Evolutionary conservation across 2,113 vertebrate genomes (phyloP).

Genomic region (Toxotes jaculatrix): DNA sequence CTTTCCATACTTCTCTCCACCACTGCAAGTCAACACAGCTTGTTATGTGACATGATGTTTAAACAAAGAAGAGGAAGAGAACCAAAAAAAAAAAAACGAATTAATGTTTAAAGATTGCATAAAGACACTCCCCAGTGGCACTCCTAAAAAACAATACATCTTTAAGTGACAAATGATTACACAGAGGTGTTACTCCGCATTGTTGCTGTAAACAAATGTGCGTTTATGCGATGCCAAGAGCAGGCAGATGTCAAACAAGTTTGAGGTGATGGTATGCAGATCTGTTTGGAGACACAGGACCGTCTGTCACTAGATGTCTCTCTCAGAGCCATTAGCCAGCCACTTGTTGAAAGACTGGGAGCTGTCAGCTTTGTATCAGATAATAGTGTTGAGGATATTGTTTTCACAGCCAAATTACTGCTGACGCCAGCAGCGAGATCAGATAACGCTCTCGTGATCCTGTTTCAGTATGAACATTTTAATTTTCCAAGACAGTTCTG

Average conservation of each 20-base stretch:
- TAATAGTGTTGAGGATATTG: slow-evolving; percentile 68
- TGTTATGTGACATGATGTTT: slow-evolving; percentile 31
- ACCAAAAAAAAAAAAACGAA: background rate
- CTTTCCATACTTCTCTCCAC: slow-evolving; percentile 66
- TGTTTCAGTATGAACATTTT: slow-evolving; percentile 44
- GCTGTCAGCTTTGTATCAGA: slow-evolving; percentile 76
- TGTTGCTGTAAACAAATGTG: slow-evolving; percentile 69
- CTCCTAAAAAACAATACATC: slow-evolving; percentile 29
- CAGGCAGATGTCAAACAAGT: slow-evolving; percentile 79
- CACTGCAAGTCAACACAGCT: slow-evolving; percentile 36
- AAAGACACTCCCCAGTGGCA: slow-evolving; percentile 18
- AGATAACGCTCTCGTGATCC: slow-evolving; percentile 48
- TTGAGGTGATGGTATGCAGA: slow-evolving; percentile 74
- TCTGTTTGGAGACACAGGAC: slow-evolving; percentile 68
- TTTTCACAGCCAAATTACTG: slow-evolving; percentile 68
- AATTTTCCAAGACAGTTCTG: slow-evolving; percentile 30
- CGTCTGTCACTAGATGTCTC: slow-evolving; percentile 74
- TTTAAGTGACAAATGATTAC: slow-evolving; percentile 56
- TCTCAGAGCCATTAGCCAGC: slow-evolving; percentile 73
- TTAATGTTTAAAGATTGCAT: slow-evolving; percentile 9
- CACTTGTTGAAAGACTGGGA: slow-evolving; percentile 75
- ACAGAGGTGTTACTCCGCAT: slow-evolving; percentile 64
- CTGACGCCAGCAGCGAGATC: slow-evolving; percentile 66
- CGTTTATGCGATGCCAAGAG: slow-evolving; percentile 68
- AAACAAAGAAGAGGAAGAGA: slow-evolving; percentile 15